Conservation (phyloP, 2,797 vertebrate species). For the Coregonus ussuriensis region DNA sequence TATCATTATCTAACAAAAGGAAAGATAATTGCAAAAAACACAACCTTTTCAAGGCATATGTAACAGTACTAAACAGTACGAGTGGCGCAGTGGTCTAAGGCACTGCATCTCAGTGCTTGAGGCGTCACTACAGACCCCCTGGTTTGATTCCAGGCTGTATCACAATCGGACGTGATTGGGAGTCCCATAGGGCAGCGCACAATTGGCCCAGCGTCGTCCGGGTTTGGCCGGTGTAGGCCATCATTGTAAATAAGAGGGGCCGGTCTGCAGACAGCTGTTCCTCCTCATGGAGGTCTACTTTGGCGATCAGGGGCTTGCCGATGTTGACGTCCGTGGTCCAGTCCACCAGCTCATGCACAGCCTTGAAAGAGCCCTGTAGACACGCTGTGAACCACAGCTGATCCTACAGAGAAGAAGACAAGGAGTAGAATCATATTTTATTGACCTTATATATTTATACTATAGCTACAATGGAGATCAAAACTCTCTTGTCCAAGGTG, state of each 20-base stretch:
- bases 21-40: not conserved
- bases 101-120: too few relatives aligned
- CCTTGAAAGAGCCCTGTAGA: slow-evolving; percentile 84
- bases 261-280: slow-evolving; percentile 81
- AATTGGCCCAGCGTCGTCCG: too few relatives aligned
- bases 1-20: not conserved
- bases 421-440: not conserved
- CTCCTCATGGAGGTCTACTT: slow-evolving; percentile 78
- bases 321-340: slow-evolving; percentile 87
- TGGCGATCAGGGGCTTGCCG: slow-evolving; percentile 92
- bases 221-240: too few relatives aligned
- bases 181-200: too few relatives aligned
- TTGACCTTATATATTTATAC: not conserved
- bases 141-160: too few relatives aligned
- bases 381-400: slow-evolving; percentile 88
- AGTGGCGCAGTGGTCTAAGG: too few relatives aligned
- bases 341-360: slow-evolving; percentile 84
- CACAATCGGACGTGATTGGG: too few relatives aligned
- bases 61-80: not conserved
- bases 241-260: slow-evolving; percentile 30
- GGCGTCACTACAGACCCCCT: too few relatives aligned
- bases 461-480: not conserved
- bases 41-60: not conserved
- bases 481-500: not conserved
- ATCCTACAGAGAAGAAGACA: slow-evolving; percentile 72